phyloP scores from a whole-genome alignment of 2,113 vertebrate species.

The Tachysurus vachellii region DNA sequence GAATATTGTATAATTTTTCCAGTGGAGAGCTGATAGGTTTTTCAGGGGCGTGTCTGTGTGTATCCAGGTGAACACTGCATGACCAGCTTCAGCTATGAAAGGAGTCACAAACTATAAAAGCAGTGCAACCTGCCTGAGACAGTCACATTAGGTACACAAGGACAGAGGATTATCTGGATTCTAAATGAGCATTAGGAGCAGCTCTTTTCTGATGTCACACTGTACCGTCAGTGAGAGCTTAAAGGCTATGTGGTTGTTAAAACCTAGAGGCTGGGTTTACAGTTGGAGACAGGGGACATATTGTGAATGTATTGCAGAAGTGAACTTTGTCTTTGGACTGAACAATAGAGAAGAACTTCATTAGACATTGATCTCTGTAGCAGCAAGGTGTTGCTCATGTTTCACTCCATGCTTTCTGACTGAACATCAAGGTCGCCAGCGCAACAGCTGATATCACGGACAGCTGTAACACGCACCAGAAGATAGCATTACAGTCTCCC shows the following conservation, averaged over 20 bases:
- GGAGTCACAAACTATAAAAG: conserved; percentile 5
- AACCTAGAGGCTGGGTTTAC: neutral
- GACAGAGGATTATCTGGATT: conserved; percentile 43
- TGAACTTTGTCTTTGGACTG: neutral
- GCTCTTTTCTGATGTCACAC: neutral
- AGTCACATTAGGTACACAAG: neutral
- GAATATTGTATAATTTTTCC: conserved; percentile 3
- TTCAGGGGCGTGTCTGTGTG: conserved; percentile 37
- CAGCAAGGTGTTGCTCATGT: neutral
- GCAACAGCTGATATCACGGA: conserved; percentile 19
- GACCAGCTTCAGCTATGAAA: conserved; percentile 40
- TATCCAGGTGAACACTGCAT: conserved; percentile 39
- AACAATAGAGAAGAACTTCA: neutral
- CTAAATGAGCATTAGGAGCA: conserved; percentile 44
- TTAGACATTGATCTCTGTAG: neutral
- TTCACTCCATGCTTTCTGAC: conserved; percentile 3
- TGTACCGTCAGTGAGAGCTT: neutral
- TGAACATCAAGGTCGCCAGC: neutral
- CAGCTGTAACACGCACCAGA: conserved; percentile 45
- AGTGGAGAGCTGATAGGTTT: conserved; percentile 13
- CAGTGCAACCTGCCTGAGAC: neutral
- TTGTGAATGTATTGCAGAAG: neutral
- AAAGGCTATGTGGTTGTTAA: neutral
- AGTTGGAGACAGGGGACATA: neutral
- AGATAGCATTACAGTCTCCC: conserved; percentile 30